Percentiles rank a stretch among this genome's conserved stretches.
phyloP scores from a whole-genome alignment of 2,113 vertebrate genomes.

The Conger conger region DNA sequence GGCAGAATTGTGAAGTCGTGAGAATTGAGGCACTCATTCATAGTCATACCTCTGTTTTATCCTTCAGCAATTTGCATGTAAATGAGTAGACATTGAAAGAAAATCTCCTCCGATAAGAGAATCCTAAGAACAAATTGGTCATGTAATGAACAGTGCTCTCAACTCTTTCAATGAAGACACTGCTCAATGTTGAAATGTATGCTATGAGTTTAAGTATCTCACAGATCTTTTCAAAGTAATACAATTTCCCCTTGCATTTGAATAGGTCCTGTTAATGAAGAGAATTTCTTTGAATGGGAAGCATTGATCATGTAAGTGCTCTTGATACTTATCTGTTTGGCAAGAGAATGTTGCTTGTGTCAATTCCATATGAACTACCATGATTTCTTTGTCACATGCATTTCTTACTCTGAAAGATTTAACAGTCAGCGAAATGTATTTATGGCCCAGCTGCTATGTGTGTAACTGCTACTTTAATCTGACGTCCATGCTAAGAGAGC shows the following conservation, averaged over 20 bases:
- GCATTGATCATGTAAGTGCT: slow-evolving; percentile 94
- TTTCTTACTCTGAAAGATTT: neutral
- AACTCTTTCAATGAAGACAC: neutral
- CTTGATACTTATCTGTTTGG: neutral
- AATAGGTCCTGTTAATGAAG: slow-evolving; percentile 92
- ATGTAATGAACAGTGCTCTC: neutral
- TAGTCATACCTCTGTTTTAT: too few relatives aligned
- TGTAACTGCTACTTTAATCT: neutral
- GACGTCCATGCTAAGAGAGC: neutral
- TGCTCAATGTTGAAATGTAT: neutral
- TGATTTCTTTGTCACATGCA: neutral
- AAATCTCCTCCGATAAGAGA: neutral
- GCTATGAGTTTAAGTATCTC: neutral
- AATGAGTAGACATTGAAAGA: neutral
- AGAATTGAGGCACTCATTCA: neutral
- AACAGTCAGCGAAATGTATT: neutral
- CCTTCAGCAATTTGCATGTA: too few relatives aligned
- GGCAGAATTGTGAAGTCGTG: neutral
- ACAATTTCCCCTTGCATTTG: slow-evolving; percentile 7
- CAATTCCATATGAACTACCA: neutral
- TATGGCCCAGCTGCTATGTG: neutral
- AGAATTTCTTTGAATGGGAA: slow-evolving; percentile 99
- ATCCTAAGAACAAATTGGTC: neutral
- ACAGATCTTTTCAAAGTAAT: neutral
- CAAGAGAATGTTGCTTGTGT: neutral